Conservation (phyloP, 37 sponge, comb jelly and placozoan genomes). For the Mnemiopsis leidyi region DNA sequence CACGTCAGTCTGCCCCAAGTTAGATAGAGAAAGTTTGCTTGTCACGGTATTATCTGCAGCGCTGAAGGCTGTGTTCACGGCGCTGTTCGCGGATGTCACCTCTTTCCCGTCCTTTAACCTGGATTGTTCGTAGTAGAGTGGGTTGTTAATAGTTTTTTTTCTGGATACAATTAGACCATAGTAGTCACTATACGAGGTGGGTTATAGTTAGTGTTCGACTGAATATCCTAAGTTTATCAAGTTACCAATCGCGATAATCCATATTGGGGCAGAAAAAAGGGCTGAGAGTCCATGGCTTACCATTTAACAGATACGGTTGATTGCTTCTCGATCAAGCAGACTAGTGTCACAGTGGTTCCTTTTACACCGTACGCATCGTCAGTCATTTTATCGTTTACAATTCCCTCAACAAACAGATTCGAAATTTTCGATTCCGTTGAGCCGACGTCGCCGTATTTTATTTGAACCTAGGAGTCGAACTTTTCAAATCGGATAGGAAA, state of each 20-base stretch:
- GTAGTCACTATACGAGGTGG: no score
- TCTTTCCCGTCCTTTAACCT: neutral
- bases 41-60: neutral
- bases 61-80: neutral
- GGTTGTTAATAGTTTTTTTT: no score
- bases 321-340: neutral
- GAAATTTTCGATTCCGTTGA: neutral
- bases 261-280: no score
- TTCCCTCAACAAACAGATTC: constrained; percentile 29
- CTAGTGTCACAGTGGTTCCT: neutral
- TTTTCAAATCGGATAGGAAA: no score
- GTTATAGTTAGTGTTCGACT: no score
- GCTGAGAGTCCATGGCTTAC: no score
- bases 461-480: neutral
- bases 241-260: no score
- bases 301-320: neutral
- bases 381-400: neutral
- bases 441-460: neutral
- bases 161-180: no score
- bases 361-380: constrained; percentile 3
- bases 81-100: neutral
- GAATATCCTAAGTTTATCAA: no score
- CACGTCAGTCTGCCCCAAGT: neutral
- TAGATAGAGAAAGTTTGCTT: neutral
- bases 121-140: no score